Evolutionary conservation across 2,113 vertebrate genomes (phyloP).

Genomic region (Suncus etruscus): DNA sequence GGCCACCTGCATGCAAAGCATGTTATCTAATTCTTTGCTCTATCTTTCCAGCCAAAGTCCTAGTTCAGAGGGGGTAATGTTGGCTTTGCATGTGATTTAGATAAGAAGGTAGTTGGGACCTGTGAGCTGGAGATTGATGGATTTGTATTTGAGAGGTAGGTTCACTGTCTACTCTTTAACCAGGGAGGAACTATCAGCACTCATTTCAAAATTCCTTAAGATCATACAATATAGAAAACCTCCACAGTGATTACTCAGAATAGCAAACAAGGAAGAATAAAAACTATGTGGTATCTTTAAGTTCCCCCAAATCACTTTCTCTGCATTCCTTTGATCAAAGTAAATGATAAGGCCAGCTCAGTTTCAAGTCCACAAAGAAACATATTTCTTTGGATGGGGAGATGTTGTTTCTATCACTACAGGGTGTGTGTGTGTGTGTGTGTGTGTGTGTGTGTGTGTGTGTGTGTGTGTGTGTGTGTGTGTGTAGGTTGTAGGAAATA

Average conservation of each 20-base stretch:
- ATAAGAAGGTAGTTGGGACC: background rate
- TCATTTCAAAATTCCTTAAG: background rate
- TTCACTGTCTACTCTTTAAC: background rate
- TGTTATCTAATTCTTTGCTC: too few species aligned
- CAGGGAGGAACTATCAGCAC: background rate
- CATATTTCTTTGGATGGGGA: background rate
- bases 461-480: too few species aligned
- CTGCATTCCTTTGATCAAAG: background rate
- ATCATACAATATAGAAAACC: background rate
- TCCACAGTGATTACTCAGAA: background rate
- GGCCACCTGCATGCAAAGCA: too few species aligned
- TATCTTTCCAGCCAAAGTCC: too few species aligned
- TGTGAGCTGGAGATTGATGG: background rate
- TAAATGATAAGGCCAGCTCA: background rate
- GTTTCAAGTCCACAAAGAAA: background rate
- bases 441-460: too few species aligned
- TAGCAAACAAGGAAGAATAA: background rate
- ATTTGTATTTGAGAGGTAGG: background rate
- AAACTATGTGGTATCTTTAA: background rate
- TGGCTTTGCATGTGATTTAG: background rate
- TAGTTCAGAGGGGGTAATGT: background rate
- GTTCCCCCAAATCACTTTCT: background rate
- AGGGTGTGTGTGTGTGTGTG: too few species aligned
- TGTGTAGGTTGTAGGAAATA: background rate
- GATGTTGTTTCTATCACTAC: background rate